A percentile compares a stretch with the other conserved stretches of the same genome.
Conservation (phyloP, 2,797 vertebrate species). For the Cossypha caffra region DNA sequence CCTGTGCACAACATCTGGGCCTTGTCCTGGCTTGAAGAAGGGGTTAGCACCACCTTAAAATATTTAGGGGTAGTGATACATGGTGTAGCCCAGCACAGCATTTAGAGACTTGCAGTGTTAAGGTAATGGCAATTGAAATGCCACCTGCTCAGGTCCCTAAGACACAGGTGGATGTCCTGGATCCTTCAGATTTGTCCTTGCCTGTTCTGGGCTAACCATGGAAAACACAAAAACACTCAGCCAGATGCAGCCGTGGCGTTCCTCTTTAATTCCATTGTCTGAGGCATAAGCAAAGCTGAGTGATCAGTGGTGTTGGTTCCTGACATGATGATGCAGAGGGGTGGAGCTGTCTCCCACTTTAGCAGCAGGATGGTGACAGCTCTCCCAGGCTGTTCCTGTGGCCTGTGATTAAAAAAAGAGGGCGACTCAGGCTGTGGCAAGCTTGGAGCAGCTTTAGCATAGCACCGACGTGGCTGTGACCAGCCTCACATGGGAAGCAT, state of each 20-base stretch:
- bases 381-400: background rate
- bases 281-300: background rate
- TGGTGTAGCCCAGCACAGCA: background rate
- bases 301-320: background rate
- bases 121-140: background rate
- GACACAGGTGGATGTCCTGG: rapidly evolving
- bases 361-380: background rate
- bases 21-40: background rate
- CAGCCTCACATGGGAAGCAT: rapidly evolving
- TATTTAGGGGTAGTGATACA: background rate
- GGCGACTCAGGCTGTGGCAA: rapidly evolving
- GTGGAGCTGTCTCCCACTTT: background rate
- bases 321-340: background rate
- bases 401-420: background rate
- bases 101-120: background rate
- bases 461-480: rapidly evolving
- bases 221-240: rapidly evolving
- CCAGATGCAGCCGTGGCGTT: rapidly evolving
- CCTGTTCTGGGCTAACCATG: background rate
- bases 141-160: background rate
- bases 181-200: background rate
- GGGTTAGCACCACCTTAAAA: background rate
- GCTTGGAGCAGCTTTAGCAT: background rate
- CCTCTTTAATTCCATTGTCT: background rate
- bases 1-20: background rate